Evolutionary conservation across 2,888 invertebrate species (phyloP), one percentile per base, ranked within the genome.

Genomic region (Crematogaster levior): DNA sequence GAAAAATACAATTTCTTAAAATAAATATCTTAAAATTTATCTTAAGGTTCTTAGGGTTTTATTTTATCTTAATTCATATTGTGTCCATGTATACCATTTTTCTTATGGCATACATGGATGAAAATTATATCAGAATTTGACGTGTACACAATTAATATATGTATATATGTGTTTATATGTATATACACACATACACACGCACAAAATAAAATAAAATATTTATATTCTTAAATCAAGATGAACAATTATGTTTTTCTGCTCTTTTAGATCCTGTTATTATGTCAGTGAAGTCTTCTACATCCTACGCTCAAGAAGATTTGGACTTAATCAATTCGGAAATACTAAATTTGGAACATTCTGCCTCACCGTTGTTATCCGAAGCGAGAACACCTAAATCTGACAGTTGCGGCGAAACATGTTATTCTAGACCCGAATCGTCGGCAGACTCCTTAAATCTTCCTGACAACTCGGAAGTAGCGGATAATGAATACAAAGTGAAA

Each of bases 301-400:
- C 92, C 37, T 93, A 93, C 74, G 91, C 92, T 5, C 93, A 93
- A 84, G 92, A 93, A 63, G 93, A 93, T 86, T 85, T 93, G 80
- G 93, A 93, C 86, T 83, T 93, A 43, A 92, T 92, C 30, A 91
- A 92, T 87, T 91, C 92, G 0, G 91, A 93, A 70, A 89, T 93
- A 82, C 77, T 89, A 40, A 91, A 90, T 74, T 85, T 92, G 61
- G 90, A 91, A 61, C 87, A 88, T 53, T 90, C 90, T 61, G 51
- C 80, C 15, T 86, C 84, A 12, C 86, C 87, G 10, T 56, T 82
- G 82, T 82, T 88, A 68, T 80, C 84, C 0, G 86, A 85, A 60
- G 85, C 63, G 6, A 87, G 79, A 72, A 86, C 85, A 27, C 86
- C 85, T 24, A 91, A 89, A 66, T 85, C 86, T 0, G 86, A 88